These are phyloP conservation scores for Drosophila borborema DNA, from an alignment of 2,888 invertebrate species.

Conservation along the genomic window DNA sequence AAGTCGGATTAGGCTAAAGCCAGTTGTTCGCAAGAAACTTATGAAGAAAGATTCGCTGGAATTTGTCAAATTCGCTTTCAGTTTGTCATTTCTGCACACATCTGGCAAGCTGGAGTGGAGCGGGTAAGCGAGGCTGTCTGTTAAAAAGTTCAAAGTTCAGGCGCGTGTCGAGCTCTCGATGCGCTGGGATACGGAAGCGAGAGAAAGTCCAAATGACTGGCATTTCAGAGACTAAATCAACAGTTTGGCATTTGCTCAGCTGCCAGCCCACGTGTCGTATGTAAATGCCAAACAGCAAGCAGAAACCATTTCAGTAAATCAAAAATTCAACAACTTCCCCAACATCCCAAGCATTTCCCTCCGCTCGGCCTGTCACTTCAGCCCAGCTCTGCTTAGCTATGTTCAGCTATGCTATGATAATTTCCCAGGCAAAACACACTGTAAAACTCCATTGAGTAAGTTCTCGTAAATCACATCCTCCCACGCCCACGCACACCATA, in stretches of 20 bases:
- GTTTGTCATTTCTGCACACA: not conserved
- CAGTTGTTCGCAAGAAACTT: not conserved
- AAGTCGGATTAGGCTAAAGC: not conserved
- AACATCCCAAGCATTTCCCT: not conserved
- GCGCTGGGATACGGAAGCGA: conserved; percentile 21
- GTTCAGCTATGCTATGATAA: conserved; percentile 52
- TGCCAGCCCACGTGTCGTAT: conserved; percentile 15
- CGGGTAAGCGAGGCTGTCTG: conserved; percentile 4
- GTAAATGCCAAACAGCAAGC: conserved; percentile 50
- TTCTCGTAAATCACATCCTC: conserved; percentile 59
- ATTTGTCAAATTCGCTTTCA: not conserved
- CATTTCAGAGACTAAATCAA: conserved; percentile 67
- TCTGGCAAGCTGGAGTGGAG: not conserved
- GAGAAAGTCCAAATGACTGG: conserved; percentile 48
- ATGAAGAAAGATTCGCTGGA: not conserved
- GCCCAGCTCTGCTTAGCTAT: conserved; percentile 12
- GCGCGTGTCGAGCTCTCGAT: conserved; percentile 49
- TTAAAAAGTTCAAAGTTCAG: conserved; percentile 70
- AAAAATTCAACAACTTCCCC: conserved; percentile 7
- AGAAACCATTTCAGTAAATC: conserved; percentile 35
- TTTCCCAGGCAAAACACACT: conserved; percentile 52
- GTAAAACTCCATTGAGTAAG: conserved; percentile 57
- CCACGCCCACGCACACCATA: not conserved
- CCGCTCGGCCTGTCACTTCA: conserved; percentile 25
- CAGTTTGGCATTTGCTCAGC: conserved; percentile 68